A percentile compares a stretch with the other conserved stretches of the same genome.
Conservation (phyloP, 2,113 vertebrate genomes). For the Athene noctua region DNA sequence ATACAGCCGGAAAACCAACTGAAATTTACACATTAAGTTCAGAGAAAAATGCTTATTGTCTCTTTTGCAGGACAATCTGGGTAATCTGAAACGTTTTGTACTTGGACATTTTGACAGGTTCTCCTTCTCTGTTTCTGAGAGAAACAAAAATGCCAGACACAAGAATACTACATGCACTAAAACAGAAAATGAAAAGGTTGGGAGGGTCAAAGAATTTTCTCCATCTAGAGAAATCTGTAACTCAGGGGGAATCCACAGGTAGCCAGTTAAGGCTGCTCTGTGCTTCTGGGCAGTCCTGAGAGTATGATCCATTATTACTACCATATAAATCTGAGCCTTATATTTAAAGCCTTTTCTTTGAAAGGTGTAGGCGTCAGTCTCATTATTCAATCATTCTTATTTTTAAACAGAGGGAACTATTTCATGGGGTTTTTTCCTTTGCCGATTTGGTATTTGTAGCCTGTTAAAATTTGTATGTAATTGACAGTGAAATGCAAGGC, state of each 20-base stretch:
- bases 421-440: neutral
- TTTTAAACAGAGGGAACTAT: conserved; percentile 4
- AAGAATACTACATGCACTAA: neutral
- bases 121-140: neutral
- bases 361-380: neutral
- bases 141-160: neutral
- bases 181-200: neutral
- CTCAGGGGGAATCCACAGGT: neutral
- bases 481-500: neutral
- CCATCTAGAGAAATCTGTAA: neutral
- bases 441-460: conserved; percentile 4
- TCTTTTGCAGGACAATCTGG: neutral
- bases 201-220: neutral
- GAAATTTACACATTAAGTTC: neutral
- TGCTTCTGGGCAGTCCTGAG: neutral
- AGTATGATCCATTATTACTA: neutral
- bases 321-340: neutral
- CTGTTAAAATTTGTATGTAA: conserved; percentile 45
- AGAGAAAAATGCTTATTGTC: neutral
- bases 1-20: neutral
- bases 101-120: neutral
- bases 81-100: neutral
- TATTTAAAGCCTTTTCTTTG: neutral
- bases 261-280: neutral
- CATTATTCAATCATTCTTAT: conserved; percentile 28